phyloP scores from a whole-genome alignment of 2,113 vertebrate species.

The Galemys pyrenaicus region DNA sequence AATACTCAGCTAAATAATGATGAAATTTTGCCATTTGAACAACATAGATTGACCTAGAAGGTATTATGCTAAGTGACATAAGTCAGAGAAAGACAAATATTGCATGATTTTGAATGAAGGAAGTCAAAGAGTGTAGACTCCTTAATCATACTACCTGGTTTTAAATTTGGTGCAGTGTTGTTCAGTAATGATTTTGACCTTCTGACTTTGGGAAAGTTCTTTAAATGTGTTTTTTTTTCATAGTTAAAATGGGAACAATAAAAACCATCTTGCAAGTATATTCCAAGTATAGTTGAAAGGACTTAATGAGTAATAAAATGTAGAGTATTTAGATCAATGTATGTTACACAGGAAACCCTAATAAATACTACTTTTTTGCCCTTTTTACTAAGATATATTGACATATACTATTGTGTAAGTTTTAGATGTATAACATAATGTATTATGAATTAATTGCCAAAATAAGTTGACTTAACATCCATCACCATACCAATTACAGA shows the following conservation, averaged over 20 bases:
- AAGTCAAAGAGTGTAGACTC: background rate
- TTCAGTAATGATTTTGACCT: background rate
- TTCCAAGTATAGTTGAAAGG: background rate
- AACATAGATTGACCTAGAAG: background rate
- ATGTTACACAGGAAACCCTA: background rate
- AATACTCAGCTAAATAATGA: background rate
- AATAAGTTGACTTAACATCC: background rate
- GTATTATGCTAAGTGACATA: background rate
- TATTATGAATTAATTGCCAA: background rate
- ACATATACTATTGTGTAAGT: background rate
- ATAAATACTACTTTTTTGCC: background rate
- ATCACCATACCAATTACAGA: background rate
- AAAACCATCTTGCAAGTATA: background rate
- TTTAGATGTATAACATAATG: background rate
- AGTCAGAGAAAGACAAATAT: background rate
- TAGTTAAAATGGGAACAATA: background rate
- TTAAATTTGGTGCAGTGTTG: background rate
- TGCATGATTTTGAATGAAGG: background rate
- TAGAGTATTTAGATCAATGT: background rate
- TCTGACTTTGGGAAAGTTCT: background rate
- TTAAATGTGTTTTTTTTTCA: conserved; percentile 38
- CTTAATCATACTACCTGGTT: background rate
- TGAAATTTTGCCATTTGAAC: background rate
- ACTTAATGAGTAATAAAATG: background rate
- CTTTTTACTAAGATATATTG: background rate